Evolutionary conservation across 2,113 vertebrate species (phyloP), one percentile per base, ranked within the genome.

Genomic region (Chunga burmeisteri): DNA sequence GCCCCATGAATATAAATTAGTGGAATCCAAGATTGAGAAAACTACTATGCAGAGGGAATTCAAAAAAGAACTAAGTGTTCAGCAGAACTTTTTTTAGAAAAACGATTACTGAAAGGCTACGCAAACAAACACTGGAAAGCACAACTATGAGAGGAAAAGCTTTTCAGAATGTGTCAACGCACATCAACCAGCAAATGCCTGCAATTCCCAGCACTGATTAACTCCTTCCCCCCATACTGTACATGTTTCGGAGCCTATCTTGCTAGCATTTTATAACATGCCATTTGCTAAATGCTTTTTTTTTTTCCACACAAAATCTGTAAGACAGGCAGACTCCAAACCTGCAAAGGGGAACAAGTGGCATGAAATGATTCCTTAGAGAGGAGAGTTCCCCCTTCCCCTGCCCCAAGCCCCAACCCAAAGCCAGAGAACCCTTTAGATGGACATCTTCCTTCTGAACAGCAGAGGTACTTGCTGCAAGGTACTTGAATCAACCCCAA

Each of bases 21-120:
- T 36, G 68, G 67, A 87, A 74, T 49, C 44, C 84, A 85, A 77
- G 78, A 82, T 3, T 80, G 62, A 87, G 71, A 53, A 86, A 97
- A 93, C 53, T 78, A 90, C 90, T 86, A 63, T 27, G 50, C 21
- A 77, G 56, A 93, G 62, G 46, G 53, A 92, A 88, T 94, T 73
- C 32, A 86, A n/a, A 88, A 89, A 78, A 91, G n/a, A 94, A 94
- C 87, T 59, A 95, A 95, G 78, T 47, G 78, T 78, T 96, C 96
- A 95, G 81, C 81, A 96, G 81, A 91, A 95, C 84, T 91, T 94
- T 93, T 94, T 96, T 96, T 84, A 86, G 81, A 88, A 95, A 94
- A 96, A 63, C 3, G 6, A 95, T 95, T 95, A 90, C 86, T 81
- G 53, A 91, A 94, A 96, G 89, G 63, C 94, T 87, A 88, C 40